These are phyloP conservation scores for Caretta caretta DNA, from an alignment of 2,113 vertebrate species.

Conservation along the genomic window DNA sequence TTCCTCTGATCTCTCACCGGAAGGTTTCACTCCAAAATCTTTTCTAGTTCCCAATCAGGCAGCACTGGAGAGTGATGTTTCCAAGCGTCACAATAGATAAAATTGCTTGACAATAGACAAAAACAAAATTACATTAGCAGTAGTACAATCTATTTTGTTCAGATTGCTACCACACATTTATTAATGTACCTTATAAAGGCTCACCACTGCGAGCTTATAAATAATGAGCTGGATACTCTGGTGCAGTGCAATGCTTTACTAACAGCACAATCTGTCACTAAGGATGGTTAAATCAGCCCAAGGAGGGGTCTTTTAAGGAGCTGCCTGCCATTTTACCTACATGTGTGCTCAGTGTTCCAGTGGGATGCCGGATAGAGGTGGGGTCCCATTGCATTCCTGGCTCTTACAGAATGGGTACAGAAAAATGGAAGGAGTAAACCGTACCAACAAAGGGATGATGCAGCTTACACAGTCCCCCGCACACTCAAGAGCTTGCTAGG, in stretches of 20 bases:
- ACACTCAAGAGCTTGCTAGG: background rate
- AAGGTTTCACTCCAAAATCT: background rate
- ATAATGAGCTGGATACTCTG: background rate
- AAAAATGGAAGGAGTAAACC: background rate
- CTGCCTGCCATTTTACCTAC: background rate
- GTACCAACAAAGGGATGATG: background rate
- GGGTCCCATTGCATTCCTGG: background rate
- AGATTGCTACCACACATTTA: background rate
- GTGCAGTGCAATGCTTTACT: background rate
- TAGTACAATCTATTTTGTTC: background rate
- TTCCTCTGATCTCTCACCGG: background rate
- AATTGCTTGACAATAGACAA: background rate
- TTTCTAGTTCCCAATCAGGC: background rate
- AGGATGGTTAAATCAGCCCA: background rate
- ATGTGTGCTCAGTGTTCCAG: background rate
- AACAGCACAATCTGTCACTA: background rate
- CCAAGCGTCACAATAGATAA: background rate
- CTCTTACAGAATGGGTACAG: background rate
- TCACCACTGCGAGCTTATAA: background rate
- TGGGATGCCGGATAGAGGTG: background rate
- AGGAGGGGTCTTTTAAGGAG: background rate
- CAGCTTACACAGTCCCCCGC: background rate
- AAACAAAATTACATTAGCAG: background rate
- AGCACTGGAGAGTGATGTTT: background rate
- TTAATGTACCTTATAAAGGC: background rate